phyloP scores from a whole-genome alignment of 2,113 vertebrate species.

The Amazona guildingii region DNA sequence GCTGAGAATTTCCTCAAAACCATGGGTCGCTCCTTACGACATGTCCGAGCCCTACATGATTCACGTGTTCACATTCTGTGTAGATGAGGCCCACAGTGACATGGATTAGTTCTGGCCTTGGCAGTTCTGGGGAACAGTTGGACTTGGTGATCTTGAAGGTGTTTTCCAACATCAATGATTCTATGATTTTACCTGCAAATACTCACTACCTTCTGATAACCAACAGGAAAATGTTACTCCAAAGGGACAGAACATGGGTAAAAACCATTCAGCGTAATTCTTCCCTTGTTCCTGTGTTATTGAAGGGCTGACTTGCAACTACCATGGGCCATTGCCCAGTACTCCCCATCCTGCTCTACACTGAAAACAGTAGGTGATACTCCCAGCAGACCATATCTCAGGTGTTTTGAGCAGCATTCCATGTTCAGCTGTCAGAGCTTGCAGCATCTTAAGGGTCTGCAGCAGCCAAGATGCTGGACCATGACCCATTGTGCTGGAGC shows the following conservation, averaged over 20 bases:
- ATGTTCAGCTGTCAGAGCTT: neutral
- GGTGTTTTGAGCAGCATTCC: fast-evolving
- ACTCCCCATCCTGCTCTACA: fast-evolving
- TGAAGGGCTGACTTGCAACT: neutral
- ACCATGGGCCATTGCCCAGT: fast-evolving
- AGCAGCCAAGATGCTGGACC: neutral
- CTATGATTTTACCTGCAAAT: neutral
- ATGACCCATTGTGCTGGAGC: fast-evolving
- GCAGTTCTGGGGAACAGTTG: too few species aligned
- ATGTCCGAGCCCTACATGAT: neutral
- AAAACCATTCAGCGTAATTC: neutral
- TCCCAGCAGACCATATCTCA: fast-evolving
- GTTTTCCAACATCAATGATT: neutral
- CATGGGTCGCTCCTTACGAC: fast-evolving
- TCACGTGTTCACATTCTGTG: too few species aligned
- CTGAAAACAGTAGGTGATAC: fast-evolving
- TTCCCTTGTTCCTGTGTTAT: neutral
- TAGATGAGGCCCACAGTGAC: too few species aligned
- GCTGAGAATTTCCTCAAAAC: neutral
- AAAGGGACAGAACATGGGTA: neutral
- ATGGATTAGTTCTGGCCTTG: too few species aligned
- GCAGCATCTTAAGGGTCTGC: neutral
- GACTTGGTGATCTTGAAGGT: neutral
- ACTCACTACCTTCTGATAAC: neutral
- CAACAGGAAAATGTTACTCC: neutral